Evolutionary conservation across 2,113 vertebrate genomes (phyloP).

Genomic region (Morone chrysops): DNA sequence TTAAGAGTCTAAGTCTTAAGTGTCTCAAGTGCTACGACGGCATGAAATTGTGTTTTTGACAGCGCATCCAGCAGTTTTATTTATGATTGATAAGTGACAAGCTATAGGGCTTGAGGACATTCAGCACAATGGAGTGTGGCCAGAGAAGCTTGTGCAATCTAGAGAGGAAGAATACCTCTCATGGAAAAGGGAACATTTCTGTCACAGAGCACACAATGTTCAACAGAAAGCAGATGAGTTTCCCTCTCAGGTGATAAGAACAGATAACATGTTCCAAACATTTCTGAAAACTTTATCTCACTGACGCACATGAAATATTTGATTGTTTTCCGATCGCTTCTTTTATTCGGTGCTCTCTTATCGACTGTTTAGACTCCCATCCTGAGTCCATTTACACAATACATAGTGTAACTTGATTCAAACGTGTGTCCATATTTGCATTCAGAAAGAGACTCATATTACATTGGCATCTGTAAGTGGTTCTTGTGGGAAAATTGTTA

Average conservation of each 20-base stretch:
- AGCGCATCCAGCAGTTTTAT: conserved; percentile 21
- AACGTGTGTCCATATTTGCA: conserved; percentile 58
- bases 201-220: neutral
- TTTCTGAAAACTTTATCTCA: conserved; percentile 27
- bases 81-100: conserved; percentile 37
- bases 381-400: conserved; percentile 29
- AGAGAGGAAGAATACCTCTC: conserved; percentile 1
- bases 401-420: conserved; percentile 14
- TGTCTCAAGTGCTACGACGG: conserved; percentile 15
- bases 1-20: conserved; percentile 2
- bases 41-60: conserved; percentile 45
- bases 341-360: conserved; percentile 25
- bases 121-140: neutral
- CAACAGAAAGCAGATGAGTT: conserved; percentile 9
- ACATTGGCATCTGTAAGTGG: conserved; percentile 24
- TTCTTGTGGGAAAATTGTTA: conserved; percentile 60
- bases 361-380: conserved; percentile 43
- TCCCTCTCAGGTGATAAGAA: conserved; percentile 12
- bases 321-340: conserved; percentile 14
- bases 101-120: neutral
- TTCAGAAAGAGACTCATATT: conserved; percentile 27
- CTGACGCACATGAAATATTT: conserved; percentile 34
- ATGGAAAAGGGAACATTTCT: conserved; percentile 13
- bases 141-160: conserved; percentile 10
- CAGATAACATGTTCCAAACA: conserved; percentile 47